Evolutionary conservation across 30 jellyfish, hydroid and myxozoan species (phyloP), one percentile per base, ranked within the genome.

Genomic region (Turritopsis rubra): DNA sequence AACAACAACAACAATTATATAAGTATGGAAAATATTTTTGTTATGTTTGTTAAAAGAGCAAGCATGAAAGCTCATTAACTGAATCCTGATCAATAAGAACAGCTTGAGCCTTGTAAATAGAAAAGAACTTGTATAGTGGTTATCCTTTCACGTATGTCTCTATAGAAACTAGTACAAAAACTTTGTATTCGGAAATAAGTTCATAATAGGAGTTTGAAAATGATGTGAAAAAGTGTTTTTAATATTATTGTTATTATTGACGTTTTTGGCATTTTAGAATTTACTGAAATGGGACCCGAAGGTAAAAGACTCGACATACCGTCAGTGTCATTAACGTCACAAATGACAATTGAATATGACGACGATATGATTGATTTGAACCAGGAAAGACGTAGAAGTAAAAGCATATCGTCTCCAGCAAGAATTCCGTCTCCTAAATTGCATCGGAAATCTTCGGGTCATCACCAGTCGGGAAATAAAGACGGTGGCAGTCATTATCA

Each of bases 341-440:
- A 68, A 19, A 7, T 68, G 21, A 68, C 77, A 17, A 68, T 68
- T 27, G 77, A 68, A 7, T n/a, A 68, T 27, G 77, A 68, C 28
- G 77, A 68, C 9, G 77, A 68, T 27, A 27, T 68, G 9, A 22
- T 9, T 9, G 77, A 68, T 68, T 68, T 7, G 16, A n/a, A 1
- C 17, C 1, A 27, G 30, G 77, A 27, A 68, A 68, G 77, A 68
- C 28, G 77, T 68, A 16, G 30, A 1, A 68, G 77, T 68, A 28
- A 74, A 24, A 74, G 82, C n/a, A 30, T 74, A 21, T 52, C 82
- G 27, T 74, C 82, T 13, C 65, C 65, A n/a, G 82, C 82, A 24
- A 26, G 82, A 24, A 74, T 24, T 21, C 65, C 82, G 65, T 74
- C 82, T 0, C 82, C 82, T 29, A 74, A 74, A 74, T 13, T 52